Evolutionary conservation across 2,888 invertebrate genomes (phyloP).

Genomic region (Amiota communis): DNA sequence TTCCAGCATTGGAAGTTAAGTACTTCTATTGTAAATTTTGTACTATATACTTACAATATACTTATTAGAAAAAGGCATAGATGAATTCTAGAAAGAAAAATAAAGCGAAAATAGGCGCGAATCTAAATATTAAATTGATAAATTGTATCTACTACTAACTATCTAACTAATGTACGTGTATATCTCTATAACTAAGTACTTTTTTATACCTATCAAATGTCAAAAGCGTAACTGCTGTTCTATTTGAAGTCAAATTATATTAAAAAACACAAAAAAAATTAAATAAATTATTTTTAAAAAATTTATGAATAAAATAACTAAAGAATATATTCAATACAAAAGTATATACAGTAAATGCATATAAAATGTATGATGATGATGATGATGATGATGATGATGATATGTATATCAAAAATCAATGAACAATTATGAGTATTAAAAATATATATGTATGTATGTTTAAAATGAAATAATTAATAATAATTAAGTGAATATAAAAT

Average conservation of each 20-base stretch:
- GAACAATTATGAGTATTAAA: slow-evolving; percentile 12
- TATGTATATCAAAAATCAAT: slow-evolving; percentile 10
- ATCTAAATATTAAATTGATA: not conserved
- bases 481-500: not conserved
- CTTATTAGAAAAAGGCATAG: not conserved
- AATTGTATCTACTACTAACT: not conserved
- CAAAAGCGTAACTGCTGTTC: slow-evolving; percentile 13
- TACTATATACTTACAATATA: slow-evolving; percentile 51
- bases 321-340: not conserved
- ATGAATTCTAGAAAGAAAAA: slow-evolving; percentile 7
- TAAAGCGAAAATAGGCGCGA: not conserved
- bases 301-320: slow-evolving; percentile 6
- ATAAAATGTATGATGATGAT: too few relatives aligned
- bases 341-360: not conserved
- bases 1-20: slow-evolving; percentile 38
- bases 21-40: slow-evolving; percentile 62
- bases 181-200: slow-evolving; percentile 25
- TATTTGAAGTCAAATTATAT: slow-evolving; percentile 28
- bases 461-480: not conserved
- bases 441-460: not conserved
- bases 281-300: slow-evolving; percentile 22
- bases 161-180: not conserved
- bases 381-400: too few relatives aligned
- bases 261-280: not conserved
- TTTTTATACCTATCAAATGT: slow-evolving; percentile 34